Evolutionary conservation across 2,113 vertebrate species (phyloP).

Genomic region (Chionis minor): DNA sequence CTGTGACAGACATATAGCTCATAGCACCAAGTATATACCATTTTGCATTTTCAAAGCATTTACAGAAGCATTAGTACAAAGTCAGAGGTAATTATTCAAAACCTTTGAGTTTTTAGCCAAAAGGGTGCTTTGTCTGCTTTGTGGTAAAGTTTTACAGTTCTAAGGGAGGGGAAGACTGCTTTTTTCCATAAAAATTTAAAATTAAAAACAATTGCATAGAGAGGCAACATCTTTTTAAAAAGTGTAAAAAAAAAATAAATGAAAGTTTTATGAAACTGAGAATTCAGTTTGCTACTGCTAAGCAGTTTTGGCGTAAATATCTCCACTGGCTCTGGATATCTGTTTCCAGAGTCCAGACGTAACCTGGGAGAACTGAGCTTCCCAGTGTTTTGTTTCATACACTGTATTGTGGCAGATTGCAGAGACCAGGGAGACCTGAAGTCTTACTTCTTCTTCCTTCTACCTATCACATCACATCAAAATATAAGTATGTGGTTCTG

Average conservation of each 20-base stretch:
- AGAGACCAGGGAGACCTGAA: not conserved
- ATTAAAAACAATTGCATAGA: not conserved
- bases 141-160: not conserved
- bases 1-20: not conserved
- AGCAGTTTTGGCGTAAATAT: not conserved
- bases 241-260: fast-evolving
- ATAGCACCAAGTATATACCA: not conserved
- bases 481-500: fast-evolving
- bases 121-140: not conserved
- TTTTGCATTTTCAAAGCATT: not conserved
- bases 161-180: not conserved
- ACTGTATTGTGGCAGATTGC: not conserved
- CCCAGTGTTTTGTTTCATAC: not conserved
- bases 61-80: not conserved
- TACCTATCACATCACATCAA: not conserved
- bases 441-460: not conserved
- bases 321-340: not conserved
- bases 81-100: not conserved
- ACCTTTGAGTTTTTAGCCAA: not conserved
- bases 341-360: not conserved
- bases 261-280: not conserved
- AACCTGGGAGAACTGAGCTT: not conserved
- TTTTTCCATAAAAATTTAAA: not conserved
- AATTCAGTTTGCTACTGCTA: not conserved
- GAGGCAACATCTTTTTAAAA: not conserved